phyloP scores from a whole-genome alignment of 2,888 invertebrate genomes.

The Heterodera filipjevi region DNA sequence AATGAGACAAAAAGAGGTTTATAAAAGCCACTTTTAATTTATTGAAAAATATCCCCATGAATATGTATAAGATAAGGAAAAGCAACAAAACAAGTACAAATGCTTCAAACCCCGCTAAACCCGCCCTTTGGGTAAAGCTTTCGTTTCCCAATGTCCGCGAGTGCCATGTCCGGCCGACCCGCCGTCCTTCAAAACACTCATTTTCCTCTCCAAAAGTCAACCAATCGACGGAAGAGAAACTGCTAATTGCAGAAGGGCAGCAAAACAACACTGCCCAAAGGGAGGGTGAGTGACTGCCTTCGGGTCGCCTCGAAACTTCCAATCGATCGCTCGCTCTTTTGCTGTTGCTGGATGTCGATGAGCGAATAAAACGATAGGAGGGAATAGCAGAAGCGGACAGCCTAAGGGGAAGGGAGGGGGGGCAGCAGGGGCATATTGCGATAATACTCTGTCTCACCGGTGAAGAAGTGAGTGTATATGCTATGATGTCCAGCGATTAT shows the following conservation, averaged over 20 bases:
- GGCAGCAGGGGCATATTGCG: neutral
- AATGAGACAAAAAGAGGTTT: neutral
- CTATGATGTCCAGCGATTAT: no score
- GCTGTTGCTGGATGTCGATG: neutral
- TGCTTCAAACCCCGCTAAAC: neutral
- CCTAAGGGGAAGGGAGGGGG: no score
- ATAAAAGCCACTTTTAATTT: no score
- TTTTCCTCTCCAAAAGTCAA: neutral
- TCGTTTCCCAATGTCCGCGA: neutral
- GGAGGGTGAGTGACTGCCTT: no score
- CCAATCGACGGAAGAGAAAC: neutral
- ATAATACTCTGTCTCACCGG: no score
- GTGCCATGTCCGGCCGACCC: neutral
- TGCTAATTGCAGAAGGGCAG: neutral
- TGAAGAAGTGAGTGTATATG: no score
- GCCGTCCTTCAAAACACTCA: neutral
- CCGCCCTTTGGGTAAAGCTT: neutral
- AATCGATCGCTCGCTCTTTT: neutral
- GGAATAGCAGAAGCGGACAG: neutral
- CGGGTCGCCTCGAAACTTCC: neutral
- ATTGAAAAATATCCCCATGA: no score
- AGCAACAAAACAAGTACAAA: neutral
- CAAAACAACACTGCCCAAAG: neutral
- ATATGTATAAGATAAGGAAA: no score
- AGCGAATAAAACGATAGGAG: neutral